These are phyloP conservation scores for Adela reaumurella DNA, from an alignment of 2,888 invertebrate genomes.

Conservation along the genomic window DNA sequence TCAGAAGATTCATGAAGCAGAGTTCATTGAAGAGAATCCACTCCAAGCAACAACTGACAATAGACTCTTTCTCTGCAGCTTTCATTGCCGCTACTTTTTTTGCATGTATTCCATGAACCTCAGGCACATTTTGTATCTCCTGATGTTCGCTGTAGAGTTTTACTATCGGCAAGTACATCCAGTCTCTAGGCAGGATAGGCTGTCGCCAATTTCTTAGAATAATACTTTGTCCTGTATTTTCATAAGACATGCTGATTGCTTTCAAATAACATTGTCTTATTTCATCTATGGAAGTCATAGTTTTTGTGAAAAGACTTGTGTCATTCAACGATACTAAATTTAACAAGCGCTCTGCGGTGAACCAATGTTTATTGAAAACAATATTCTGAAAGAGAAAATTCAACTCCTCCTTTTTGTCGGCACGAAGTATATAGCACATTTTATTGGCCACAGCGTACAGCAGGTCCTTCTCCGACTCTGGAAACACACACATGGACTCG, in stretches of 20 bases:
- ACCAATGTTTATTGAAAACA: conserved; percentile 60
- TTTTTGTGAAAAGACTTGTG: conserved; percentile 34
- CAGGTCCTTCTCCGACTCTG: conserved; percentile 44
- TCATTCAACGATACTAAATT: conserved; percentile 50
- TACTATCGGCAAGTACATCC: conserved; percentile 73
- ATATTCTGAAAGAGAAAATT: conserved; percentile 55
- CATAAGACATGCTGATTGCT: conserved; percentile 32
- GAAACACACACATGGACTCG: conserved; percentile 24
- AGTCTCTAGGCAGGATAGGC: conserved; percentile 71
- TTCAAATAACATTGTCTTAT: conserved; percentile 42
- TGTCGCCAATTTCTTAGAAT: conserved; percentile 52
- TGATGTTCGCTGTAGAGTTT: conserved; percentile 54
- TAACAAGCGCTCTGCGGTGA: conserved; percentile 53
- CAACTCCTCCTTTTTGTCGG: conserved; percentile 56
- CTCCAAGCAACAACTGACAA: conserved; percentile 51
- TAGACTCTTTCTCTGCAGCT: conserved; percentile 36
- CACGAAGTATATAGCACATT: conserved; percentile 56
- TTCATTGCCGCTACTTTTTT: conserved; percentile 22
- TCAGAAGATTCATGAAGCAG: conserved; percentile 53
- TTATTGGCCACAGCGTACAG: conserved; percentile 58
- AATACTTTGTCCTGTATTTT: conserved; percentile 30
- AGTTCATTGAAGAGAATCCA: conserved; percentile 64
- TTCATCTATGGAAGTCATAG: conserved; percentile 27
- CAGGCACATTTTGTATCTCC: conserved; percentile 21
- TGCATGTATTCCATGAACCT: conserved; percentile 25